Evolutionary conservation across 1,140 invertebrate genomes (phyloP).

Genomic region (Habropoda laboriosa): DNA sequence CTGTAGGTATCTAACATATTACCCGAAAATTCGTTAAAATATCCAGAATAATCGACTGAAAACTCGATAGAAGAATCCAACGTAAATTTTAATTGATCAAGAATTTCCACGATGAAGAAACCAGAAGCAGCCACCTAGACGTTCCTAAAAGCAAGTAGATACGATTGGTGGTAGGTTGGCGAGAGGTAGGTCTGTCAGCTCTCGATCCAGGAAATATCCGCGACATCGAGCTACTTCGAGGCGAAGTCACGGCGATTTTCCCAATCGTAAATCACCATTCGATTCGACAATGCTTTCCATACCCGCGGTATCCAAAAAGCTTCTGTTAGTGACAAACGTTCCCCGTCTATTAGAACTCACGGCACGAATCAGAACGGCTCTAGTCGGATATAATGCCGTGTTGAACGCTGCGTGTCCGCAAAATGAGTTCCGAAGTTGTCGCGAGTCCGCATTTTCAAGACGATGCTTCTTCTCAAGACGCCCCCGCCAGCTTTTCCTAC

Average conservation of each 20-base stretch:
- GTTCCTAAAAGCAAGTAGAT: conserved; percentile 21
- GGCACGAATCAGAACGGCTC: conserved; percentile 31
- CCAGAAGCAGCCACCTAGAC: not conserved
- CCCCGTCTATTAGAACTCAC: conserved; percentile 38
- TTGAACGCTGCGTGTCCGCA: conserved; percentile 21
- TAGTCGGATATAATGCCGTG: conserved; percentile 42
- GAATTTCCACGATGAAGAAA: conserved; percentile 4
- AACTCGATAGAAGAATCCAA: not conserved
- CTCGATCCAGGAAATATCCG: not conserved
- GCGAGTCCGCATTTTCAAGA: conserved; percentile 13
- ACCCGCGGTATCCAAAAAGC: conserved; percentile 23
- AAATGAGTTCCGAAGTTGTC: conserved; percentile 53
- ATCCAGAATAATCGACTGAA: no score
- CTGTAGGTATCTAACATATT: no score
- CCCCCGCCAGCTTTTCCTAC: not conserved
- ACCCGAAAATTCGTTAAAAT: no score
- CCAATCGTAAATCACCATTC: conserved; percentile 25
- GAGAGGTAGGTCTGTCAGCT: conserved; percentile 5
- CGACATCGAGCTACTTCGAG: not conserved
- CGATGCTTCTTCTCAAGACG: not conserved
- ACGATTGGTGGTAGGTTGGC: not conserved
- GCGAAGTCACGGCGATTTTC: conserved; percentile 26
- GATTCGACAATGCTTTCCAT: not conserved
- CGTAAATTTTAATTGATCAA: not conserved
- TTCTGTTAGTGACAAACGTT: conserved; percentile 21